Evolutionary conservation across 2,888 invertebrate genomes (phyloP).

Genomic region (Trachelus iudaicus): DNA sequence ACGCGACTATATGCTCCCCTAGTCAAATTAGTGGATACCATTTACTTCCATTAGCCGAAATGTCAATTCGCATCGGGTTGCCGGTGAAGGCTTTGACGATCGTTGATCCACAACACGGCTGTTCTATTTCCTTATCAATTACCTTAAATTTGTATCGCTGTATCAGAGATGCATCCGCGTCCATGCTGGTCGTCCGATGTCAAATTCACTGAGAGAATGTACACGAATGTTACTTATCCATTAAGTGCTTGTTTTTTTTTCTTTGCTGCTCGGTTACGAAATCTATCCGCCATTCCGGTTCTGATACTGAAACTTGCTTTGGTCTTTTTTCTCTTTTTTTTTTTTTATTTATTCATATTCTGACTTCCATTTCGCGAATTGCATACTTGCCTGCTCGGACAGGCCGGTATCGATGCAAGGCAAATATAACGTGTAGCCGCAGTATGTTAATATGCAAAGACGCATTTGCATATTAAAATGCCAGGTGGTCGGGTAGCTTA

Average conservation of each 20-base stretch:
- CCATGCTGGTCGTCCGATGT: background rate
- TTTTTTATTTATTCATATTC: background rate
- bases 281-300: background rate
- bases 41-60: background rate
- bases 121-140: background rate
- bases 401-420: background rate
- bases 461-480: background rate
- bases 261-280: background rate
- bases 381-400: background rate
- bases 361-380: background rate
- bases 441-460: background rate
- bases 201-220: background rate
- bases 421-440: background rate
- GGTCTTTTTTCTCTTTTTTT: background rate
- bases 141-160: background rate
- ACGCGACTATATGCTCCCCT: background rate
- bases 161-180: background rate
- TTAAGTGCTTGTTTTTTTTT: background rate
- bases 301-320: background rate
- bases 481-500: background rate
- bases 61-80: background rate
- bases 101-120: background rate
- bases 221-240: background rate
- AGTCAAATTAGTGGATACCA: background rate
- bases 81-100: background rate